Percentiles rank a stretch among this genome's conserved stretches.
Conservation (phyloP, 1,140 invertebrate species). For the Zaprionus camerounensis region DNA sequence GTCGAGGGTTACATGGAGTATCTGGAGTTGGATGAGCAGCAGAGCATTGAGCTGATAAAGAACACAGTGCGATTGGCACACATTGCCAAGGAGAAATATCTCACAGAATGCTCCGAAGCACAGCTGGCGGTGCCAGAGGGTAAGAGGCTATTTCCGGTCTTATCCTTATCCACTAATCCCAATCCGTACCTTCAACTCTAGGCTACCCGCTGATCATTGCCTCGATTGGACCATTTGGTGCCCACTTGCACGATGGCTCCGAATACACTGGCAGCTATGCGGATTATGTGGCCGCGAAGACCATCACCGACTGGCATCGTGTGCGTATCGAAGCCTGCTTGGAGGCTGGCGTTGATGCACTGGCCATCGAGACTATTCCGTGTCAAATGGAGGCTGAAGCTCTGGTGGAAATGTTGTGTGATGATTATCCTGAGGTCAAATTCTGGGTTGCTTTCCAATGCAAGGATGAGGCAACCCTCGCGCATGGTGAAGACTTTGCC, state of each 20-base stretch:
- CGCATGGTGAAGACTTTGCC: conserved; percentile 90
- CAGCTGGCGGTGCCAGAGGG: conserved; percentile 61
- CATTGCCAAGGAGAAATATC: conserved; percentile 78
- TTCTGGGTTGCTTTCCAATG: conserved; percentile 89
- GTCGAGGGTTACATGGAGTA: conserved; percentile 91
- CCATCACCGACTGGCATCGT: conserved; percentile 92
- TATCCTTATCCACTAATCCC: conserved; percentile 1
- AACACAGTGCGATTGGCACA: conserved; percentile 89
- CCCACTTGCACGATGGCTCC: conserved; percentile 93
- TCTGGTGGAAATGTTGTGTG: conserved; percentile 89
- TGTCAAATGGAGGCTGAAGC: conserved; percentile 92
- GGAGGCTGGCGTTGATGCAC: conserved; percentile 91
- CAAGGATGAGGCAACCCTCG: conserved; percentile 88
- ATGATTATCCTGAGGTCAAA: conserved; percentile 90
- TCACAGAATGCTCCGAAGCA: conserved; percentile 72
- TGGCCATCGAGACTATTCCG: conserved; percentile 96
- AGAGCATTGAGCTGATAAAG: conserved; percentile 89
- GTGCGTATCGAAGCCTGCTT: conserved; percentile 91
- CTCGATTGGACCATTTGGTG: conserved; percentile 96
- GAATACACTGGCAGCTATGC: conserved; percentile 95
- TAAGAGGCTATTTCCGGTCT: not conserved
- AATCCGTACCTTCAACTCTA: conserved; percentile 5
- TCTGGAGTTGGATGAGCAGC: conserved; percentile 87
- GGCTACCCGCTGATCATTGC: conserved; percentile 89
- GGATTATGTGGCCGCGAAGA: conserved; percentile 88